phyloP scores from a whole-genome alignment of 2,113 vertebrate species.

The Okapia johnstoni region DNA sequence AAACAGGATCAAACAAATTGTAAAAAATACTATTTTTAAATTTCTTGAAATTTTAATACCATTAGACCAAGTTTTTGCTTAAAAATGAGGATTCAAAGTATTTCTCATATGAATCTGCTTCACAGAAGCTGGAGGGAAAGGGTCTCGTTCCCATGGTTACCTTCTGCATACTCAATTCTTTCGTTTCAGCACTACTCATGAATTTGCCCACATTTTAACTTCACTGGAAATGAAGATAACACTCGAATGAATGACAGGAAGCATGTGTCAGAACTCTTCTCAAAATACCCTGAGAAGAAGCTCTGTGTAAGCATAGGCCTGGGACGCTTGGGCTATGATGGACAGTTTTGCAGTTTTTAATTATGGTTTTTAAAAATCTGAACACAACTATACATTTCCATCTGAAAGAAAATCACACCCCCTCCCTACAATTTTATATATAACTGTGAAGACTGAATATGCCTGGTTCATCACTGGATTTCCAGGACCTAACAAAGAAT shows the following conservation, averaged over 20 bases:
- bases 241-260: neutral
- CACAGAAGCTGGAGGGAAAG: neutral
- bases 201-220: neutral
- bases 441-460: neutral
- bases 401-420: neutral
- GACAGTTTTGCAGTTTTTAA: neutral
- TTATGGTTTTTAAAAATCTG: neutral
- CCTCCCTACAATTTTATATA: neutral
- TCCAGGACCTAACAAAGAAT: neutral
- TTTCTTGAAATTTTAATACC: neutral
- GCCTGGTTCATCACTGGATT: neutral
- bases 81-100: neutral
- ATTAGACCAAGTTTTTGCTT: neutral
- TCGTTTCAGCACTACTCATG: neutral
- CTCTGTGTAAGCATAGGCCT: neutral
- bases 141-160: constrained; percentile 47
- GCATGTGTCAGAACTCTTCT: neutral
- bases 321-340: neutral
- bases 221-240: neutral
- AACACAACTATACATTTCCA: neutral
- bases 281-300: neutral
- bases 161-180: neutral
- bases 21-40: neutral
- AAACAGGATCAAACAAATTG: neutral
- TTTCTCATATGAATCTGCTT: neutral